phyloP scores from a whole-genome alignment of 2,888 invertebrate genomes.

The Synanthedon formicaeformis region DNA sequence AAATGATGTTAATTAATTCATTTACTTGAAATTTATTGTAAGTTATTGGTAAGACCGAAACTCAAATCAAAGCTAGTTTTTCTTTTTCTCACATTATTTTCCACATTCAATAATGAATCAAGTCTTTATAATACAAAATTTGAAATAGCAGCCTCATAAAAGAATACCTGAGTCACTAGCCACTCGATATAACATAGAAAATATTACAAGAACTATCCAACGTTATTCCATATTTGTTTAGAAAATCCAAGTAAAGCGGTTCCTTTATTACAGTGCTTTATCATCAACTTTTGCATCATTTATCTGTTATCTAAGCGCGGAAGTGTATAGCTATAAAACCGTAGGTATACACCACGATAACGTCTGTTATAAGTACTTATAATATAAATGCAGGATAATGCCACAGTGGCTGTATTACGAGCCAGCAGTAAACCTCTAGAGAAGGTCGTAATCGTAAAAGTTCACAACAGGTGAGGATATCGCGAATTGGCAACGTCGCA shows the following conservation, averaged over 20 bases:
- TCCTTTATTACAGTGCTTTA: constrained; percentile 1
- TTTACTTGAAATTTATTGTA: too few species aligned
- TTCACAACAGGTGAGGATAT: constrained; percentile 29
- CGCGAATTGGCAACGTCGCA: constrained; percentile 1
- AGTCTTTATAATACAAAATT: too few species aligned
- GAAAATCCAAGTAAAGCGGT: background rate
- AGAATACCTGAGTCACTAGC: too few species aligned
- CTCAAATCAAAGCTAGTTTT: too few species aligned
- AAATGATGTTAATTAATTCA: too few species aligned
- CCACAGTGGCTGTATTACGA: constrained; percentile 6
- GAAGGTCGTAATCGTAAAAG: constrained; percentile 20
- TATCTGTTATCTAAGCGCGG: constrained; percentile 7
- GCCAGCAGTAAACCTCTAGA: constrained; percentile 9
- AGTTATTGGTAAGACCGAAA: too few species aligned
- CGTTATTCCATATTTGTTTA: too few species aligned
- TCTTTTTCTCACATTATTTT: too few species aligned
- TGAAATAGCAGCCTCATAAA: too few species aligned
- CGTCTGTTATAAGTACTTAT: constrained; percentile 1
- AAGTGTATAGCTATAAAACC: constrained; percentile 3
- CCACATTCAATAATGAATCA: too few species aligned
- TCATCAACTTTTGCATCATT: constrained; percentile 8
- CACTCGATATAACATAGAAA: too few species aligned
- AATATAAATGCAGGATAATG: constrained; percentile 6
- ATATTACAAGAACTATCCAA: too few species aligned
- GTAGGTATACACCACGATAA: constrained; percentile 3